Conservation (phyloP, 1,140 invertebrate genomes). For the Chymomyza costata region DNA sequence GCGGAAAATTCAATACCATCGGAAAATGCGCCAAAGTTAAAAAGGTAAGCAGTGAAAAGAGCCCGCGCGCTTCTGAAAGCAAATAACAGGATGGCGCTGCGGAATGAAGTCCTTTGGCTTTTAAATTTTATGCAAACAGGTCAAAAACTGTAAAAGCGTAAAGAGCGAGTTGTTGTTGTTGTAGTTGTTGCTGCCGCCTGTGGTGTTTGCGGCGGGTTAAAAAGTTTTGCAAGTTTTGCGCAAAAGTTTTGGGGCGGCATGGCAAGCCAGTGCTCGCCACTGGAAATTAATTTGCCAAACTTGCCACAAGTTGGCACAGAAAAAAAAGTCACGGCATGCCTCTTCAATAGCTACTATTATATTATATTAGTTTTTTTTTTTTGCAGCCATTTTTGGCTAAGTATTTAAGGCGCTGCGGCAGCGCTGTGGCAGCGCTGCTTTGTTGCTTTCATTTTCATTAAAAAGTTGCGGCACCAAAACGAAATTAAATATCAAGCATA, state of each 20-base stretch:
- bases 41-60: slow-evolving; percentile 62
- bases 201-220: slow-evolving; percentile 68
- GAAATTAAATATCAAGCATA: slow-evolving; percentile 62
- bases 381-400: slow-evolving; percentile 29
- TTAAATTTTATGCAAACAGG: slow-evolving; percentile 72
- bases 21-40: too few species aligned
- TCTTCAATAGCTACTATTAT: too few species aligned
- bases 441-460: slow-evolving; percentile 63
- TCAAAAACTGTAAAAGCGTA: slow-evolving; percentile 70
- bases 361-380: too few species aligned
- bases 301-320: slow-evolving; percentile 54
- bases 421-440: slow-evolving; percentile 6
- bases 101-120: slow-evolving; percentile 34
- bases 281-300: slow-evolving; percentile 72
- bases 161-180: slow-evolving; percentile 39
- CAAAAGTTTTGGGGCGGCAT: slow-evolving; percentile 53
- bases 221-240: slow-evolving; percentile 64
- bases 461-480: slow-evolving; percentile 32
- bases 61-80: slow-evolving; percentile 42
- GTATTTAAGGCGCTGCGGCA: slow-evolving; percentile 38
- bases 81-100: slow-evolving; percentile 40
- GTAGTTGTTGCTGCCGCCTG: slow-evolving; percentile 39
- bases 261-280: too few species aligned
- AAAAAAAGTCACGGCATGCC: slow-evolving; percentile 14
- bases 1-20: too few species aligned